Percentiles rank a stretch among this genome's conserved stretches.
Conservation (phyloP, 1,140 invertebrate species). For the Eubasilissa regina region DNA sequence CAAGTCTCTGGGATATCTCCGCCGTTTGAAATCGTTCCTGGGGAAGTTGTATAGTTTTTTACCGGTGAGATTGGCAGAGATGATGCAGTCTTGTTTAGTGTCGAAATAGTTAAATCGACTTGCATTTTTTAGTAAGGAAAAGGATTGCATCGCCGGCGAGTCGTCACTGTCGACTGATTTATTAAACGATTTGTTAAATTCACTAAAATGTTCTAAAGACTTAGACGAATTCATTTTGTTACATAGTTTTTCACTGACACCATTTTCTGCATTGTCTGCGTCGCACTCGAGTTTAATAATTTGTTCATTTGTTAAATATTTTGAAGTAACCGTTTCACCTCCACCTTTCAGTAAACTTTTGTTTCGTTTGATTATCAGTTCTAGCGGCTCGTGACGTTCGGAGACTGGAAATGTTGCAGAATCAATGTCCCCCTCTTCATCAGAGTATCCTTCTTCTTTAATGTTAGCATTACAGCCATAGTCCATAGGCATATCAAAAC, state of each 20-base stretch:
- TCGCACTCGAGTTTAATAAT: constrained; percentile 18
- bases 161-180: background rate
- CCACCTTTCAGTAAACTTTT: background rate
- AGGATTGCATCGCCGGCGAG: background rate
- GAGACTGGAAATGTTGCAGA: background rate
- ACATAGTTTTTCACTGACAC: background rate
- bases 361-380: constrained; percentile 3
- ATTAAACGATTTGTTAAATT: background rate
- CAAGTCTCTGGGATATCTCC: background rate
- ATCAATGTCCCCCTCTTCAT: background rate
- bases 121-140: background rate
- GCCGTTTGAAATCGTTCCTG: background rate
- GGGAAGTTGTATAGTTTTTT: constrained; percentile 8
- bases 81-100: background rate
- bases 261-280: background rate
- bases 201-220: background rate
- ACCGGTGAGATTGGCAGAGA: background rate
- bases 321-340: background rate
- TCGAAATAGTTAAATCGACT: background rate
- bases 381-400: background rate
- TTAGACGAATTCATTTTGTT: background rate
- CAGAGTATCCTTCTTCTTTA: background rate
- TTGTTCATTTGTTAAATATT: background rate
- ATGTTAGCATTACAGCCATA: background rate
- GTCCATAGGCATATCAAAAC: background rate